A percentile compares a stretch with the other conserved stretches of the same genome.
Conservation (phyloP, 1,140 invertebrate genomes). For the Episyrphus balteatus region DNA sequence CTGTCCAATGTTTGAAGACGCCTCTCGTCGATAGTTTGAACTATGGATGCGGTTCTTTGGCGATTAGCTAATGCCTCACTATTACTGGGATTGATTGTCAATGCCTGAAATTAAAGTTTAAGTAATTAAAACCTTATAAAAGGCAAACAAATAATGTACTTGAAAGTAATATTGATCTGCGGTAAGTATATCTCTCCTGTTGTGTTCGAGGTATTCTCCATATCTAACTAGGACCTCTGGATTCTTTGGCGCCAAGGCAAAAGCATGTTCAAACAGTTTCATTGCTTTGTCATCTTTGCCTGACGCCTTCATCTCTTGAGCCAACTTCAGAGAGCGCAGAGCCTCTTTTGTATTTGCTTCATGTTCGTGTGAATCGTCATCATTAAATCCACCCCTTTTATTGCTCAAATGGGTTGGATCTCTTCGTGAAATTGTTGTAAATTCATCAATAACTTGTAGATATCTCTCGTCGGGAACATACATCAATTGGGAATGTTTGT, state of each 20-base stretch:
- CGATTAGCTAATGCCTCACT: slow-evolving; percentile 67
- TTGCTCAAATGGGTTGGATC: slow-evolving; percentile 23
- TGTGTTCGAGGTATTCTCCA: slow-evolving; percentile 86
- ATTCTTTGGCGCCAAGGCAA: slow-evolving; percentile 80
- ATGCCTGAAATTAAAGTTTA: slow-evolving; percentile 46
- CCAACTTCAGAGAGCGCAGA: slow-evolving; percentile 67
- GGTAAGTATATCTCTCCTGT: slow-evolving; percentile 71
- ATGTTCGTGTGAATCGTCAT: slow-evolving; percentile 8
- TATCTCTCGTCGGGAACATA: slow-evolving; percentile 23
- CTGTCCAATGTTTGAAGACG: slow-evolving; percentile 72
- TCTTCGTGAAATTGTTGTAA: slow-evolving; percentile 24
- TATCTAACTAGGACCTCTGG: slow-evolving; percentile 86
- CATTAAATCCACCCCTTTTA: slow-evolving; percentile 18
- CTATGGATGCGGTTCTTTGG: slow-evolving; percentile 72
- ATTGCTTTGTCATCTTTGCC: slow-evolving; percentile 79
- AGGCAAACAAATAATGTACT: slow-evolving; percentile 9
- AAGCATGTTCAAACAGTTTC: slow-evolving; percentile 82
- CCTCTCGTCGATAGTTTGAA: slow-evolving; percentile 78
- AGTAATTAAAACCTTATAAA: not conserved
- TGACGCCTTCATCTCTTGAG: slow-evolving; percentile 66
- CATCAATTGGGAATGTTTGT: slow-evolving; percentile 11
- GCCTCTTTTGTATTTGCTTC: slow-evolving; percentile 52
- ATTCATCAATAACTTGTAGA: slow-evolving; percentile 29
- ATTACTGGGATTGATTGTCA: slow-evolving; percentile 74
- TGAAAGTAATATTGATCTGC: slow-evolving; percentile 81